Conservation (phyloP, 23 tunicate species). For the Trididemnum miniatum region DNA sequence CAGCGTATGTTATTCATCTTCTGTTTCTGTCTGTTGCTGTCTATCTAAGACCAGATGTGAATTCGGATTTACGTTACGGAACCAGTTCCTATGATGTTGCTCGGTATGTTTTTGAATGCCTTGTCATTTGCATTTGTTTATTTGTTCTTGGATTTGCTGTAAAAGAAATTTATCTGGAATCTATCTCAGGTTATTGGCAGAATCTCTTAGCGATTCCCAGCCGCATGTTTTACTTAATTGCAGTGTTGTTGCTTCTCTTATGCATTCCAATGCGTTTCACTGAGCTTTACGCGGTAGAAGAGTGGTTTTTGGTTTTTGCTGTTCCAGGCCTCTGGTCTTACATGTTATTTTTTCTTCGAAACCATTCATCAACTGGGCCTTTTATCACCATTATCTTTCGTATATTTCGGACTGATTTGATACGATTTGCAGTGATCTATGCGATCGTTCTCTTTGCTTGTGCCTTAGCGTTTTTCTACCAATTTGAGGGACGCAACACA, state of each 20-base stretch:
- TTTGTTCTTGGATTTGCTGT: conserved; percentile 40
- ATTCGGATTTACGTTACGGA: conserved; percentile 53
- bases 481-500: conserved; percentile 59
- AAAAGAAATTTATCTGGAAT: conserved; percentile 59
- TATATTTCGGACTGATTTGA: conserved; percentile 60
- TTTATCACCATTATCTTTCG: conserved; percentile 82
- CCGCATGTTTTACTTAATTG: conserved; percentile 47
- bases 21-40: conserved; percentile 62
- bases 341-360: conserved; percentile 70
- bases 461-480: conserved; percentile 70
- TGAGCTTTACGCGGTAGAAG: conserved; percentile 63
- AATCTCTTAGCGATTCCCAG: conserved; percentile 68
- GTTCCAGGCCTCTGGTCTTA: conserved; percentile 84
- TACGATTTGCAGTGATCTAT: conserved; percentile 73
- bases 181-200: conserved; percentile 45
- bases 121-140: conserved; percentile 34
- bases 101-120: conserved; percentile 71
- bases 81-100: conserved; percentile 43
- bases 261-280: conserved; percentile 67
- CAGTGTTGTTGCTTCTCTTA: conserved; percentile 38
- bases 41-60: conserved; percentile 60
- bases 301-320: conserved; percentile 83
- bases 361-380: conserved; percentile 65
- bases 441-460: conserved; percentile 54
- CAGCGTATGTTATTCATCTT: conserved; percentile 55